Conservation (phyloP, 1,140 invertebrate species). For the Nixonia krombeini region DNA sequence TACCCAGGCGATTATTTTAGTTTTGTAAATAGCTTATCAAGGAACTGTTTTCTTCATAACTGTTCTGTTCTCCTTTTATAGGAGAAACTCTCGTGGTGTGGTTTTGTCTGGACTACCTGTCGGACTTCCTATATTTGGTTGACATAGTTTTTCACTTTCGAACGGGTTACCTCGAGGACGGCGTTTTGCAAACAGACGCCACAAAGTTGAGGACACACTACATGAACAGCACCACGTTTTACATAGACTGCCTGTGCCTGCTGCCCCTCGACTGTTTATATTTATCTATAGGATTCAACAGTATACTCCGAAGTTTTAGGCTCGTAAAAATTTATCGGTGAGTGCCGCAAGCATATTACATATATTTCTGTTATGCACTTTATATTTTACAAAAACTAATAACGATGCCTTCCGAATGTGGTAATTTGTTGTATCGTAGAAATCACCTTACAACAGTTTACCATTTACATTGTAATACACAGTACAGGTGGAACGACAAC, state of each 20-base stretch:
- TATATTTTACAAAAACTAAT: too few relatives aligned
- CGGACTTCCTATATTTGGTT: conserved; percentile 95
- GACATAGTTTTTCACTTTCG: conserved; percentile 98
- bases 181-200: conserved; percentile 95
- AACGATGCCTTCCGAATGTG: too few relatives aligned
- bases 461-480: too few relatives aligned
- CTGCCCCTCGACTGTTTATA: conserved; percentile 98
- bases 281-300: conserved; percentile 97
- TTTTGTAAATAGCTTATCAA: too few relatives aligned
- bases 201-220: conserved; percentile 95
- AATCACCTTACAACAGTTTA: too few relatives aligned
- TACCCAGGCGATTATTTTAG: too few relatives aligned
- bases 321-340: conserved; percentile 96
- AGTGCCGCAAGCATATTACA: conserved; percentile 19
- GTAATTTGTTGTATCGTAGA: too few relatives aligned
- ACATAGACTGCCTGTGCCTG: conserved; percentile 98
- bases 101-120: conserved; percentile 97
- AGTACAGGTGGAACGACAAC: too few relatives aligned
- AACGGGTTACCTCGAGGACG: conserved; percentile 96
- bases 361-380: too few relatives aligned
- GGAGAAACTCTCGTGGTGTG: conserved; percentile 91
- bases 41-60: too few relatives aligned
- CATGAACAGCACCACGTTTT: conserved; percentile 98
- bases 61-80: too few relatives aligned
- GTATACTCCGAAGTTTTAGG: conserved; percentile 95